Conservation (phyloP, 2,113 vertebrate genomes). For the Motacilla tschutschensis region DNA sequence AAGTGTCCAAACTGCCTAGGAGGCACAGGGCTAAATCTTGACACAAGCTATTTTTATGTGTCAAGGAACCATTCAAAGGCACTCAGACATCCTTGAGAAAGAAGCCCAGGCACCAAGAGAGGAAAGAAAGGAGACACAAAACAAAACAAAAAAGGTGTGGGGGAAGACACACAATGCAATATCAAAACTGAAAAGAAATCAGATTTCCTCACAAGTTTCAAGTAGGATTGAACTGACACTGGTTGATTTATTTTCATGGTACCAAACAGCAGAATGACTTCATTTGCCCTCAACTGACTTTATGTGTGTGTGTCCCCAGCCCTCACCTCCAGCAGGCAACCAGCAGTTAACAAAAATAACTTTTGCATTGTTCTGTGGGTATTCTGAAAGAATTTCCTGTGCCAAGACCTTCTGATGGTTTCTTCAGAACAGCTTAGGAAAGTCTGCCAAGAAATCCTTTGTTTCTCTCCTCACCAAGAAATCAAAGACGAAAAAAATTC, state of each 20-base stretch:
- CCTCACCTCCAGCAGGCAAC: conserved; percentile 9
- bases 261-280: conserved; percentile 10
- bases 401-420: conserved; percentile 31
- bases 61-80: not conserved
- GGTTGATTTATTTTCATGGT: not conserved
- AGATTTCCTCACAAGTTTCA: not conserved
- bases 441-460: conserved; percentile 31
- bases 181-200: not conserved
- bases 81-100: conserved; percentile 12
- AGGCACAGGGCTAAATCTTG: not conserved
- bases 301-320: not conserved
- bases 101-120: not conserved
- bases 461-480: conserved; percentile 10
- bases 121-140: conserved; percentile 28
- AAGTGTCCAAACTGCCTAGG: not conserved
- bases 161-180: not conserved
- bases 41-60: not conserved
- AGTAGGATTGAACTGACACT: not conserved
- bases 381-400: conserved; percentile 49
- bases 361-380: conserved; percentile 37
- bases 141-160: not conserved
- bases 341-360: conserved; percentile 40
- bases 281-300: not conserved
- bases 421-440: not conserved
- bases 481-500: not conserved